Conservation (phyloP, 1,140 invertebrate genomes). For the Anoplolepis gracilipes region DNA sequence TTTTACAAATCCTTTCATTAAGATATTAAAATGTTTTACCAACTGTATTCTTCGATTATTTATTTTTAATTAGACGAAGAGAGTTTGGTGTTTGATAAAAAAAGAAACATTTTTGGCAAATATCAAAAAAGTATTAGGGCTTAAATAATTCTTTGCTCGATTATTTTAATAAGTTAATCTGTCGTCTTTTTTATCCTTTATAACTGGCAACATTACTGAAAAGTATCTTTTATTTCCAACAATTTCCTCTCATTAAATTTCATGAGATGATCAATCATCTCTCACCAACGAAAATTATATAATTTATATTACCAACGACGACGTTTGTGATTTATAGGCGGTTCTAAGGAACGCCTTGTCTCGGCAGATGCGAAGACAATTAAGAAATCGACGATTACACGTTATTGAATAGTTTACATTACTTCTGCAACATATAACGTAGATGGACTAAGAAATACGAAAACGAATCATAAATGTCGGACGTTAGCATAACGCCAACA, state of each 20-base stretch:
- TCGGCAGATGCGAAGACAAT: background rate
- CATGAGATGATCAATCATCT: constrained; percentile 16
- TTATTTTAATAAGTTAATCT: background rate
- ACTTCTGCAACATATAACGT: background rate
- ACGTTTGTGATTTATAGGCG: constrained; percentile 5
- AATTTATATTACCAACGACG: constrained; percentile 31
- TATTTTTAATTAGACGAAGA: constrained; percentile 7
- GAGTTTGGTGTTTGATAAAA: background rate
- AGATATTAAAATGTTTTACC: constrained; percentile 5
- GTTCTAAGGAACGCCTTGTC: background rate
- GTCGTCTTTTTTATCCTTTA: background rate
- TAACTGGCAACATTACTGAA: background rate
- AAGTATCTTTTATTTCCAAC: constrained; percentile 19
- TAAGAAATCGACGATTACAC: background rate
- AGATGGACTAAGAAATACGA: constrained; percentile 18
- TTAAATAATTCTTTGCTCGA: background rate
- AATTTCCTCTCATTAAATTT: constrained; percentile 34
- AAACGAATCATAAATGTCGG: constrained; percentile 7
- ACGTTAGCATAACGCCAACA: constrained; percentile 18
- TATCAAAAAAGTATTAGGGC: background rate
- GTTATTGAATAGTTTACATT: background rate
- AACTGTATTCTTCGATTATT: background rate
- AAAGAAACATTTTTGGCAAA: background rate
- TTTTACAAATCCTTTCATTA: constrained; percentile 13
- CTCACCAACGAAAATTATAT: constrained; percentile 13